These are phyloP conservation scores for Lophotriccus pileatus DNA, from an alignment of 2,797 vertebrate species.

Conservation along the genomic window DNA sequence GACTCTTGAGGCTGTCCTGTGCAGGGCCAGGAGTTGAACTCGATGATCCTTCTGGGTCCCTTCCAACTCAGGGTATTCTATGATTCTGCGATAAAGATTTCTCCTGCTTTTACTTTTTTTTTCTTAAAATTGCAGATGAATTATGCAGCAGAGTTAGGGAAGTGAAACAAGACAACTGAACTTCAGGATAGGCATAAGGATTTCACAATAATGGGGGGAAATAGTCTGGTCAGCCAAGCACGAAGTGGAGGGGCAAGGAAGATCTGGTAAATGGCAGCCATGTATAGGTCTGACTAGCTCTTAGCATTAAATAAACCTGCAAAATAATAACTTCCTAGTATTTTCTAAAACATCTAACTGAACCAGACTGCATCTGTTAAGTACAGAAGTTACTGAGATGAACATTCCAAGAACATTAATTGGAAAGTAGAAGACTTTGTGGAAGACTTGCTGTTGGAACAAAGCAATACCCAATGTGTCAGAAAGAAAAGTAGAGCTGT, in stretches of 20 bases:
- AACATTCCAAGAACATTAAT: not conserved
- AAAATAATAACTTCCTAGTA: not conserved
- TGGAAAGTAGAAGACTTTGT: not conserved
- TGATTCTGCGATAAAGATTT: not conserved
- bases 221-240: not conserved
- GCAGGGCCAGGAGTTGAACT: not conserved
- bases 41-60: accelerated
- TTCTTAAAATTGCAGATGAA: not conserved
- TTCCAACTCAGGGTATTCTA: not conserved
- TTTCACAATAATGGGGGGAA: not conserved
- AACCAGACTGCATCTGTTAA: not conserved
- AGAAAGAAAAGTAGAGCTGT: not conserved
- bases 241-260: not conserved
- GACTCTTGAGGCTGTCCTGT: not conserved
- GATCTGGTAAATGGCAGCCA: not conserved
- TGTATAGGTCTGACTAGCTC: not conserved
- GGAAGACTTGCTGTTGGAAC: not conserved
- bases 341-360: not conserved
- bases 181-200: not conserved
- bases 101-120: not conserved
- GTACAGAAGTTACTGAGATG: not conserved
- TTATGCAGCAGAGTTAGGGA: not conserved
- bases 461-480: not conserved
- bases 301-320: not conserved
- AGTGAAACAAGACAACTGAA: not conserved